These are phyloP conservation scores for Aldrovandia affinis DNA, from an alignment of 2,797 vertebrate species.

Conservation along the genomic window DNA sequence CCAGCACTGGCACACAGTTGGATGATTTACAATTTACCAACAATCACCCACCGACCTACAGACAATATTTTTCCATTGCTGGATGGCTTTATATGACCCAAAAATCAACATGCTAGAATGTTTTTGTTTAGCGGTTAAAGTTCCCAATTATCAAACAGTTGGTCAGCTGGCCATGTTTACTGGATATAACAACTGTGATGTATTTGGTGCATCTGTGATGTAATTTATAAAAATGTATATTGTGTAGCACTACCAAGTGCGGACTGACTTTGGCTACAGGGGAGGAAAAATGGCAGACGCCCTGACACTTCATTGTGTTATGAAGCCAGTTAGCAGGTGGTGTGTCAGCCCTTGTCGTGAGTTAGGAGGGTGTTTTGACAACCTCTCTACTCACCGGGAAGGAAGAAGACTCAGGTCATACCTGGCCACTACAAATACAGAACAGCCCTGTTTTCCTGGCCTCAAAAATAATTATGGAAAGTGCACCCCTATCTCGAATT, in stretches of 20 bases:
- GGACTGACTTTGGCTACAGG: constrained; percentile 3
- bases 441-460: background rate
- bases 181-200: background rate
- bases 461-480: background rate
- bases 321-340: constrained; percentile 24
- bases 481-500: background rate
- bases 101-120: too few species aligned
- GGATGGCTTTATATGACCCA: background rate
- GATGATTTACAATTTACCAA: background rate
- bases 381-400: constrained; percentile 9
- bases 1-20: background rate
- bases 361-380: constrained; percentile 18
- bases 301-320: constrained; percentile 8
- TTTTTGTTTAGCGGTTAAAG: background rate
- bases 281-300: constrained; percentile 8
- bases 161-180: background rate
- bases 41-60: background rate
- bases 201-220: background rate
- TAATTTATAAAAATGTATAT: background rate
- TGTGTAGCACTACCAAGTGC: background rate
- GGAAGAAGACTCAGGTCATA: background rate
- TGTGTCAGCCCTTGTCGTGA: constrained; percentile 12
- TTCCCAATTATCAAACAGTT: too few species aligned
- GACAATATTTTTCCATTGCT: background rate
- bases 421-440: constrained; percentile 15